A percentile compares a stretch with the other conserved stretches of the same genome.
These are phyloP conservation scores for Ptychochromis oligacanthus DNA, from an alignment of 2,113 vertebrate species.

Conservation along the genomic window DNA sequence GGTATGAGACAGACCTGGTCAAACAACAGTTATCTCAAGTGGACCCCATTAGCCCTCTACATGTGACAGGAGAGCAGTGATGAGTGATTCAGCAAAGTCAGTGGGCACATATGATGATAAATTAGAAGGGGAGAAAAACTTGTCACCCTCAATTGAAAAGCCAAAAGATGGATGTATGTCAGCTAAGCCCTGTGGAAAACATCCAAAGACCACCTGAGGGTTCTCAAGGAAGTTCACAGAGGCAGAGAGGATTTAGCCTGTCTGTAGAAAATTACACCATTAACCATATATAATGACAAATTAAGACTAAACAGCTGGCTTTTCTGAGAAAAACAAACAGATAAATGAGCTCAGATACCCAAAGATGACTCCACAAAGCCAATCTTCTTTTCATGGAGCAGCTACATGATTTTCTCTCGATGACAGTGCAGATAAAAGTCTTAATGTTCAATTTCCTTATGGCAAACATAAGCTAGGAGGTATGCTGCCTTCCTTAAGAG, in stretches of 20 bases:
- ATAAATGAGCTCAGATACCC: constrained; percentile 16
- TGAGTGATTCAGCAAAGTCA: constrained; percentile 39
- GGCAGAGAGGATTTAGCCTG: constrained; percentile 48
- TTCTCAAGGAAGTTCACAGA: constrained; percentile 51
- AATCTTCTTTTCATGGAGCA: constrained; percentile 30
- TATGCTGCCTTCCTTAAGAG: not conserved
- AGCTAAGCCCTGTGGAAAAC: constrained; percentile 50
- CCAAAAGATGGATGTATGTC: constrained; percentile 64
- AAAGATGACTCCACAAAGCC: constrained; percentile 18
- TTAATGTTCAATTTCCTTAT: not conserved
- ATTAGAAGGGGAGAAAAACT: constrained; percentile 63
- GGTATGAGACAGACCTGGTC: constrained; percentile 61
- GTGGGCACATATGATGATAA: constrained; percentile 64
- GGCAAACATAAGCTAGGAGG: not conserved
- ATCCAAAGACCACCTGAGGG: constrained; percentile 51
- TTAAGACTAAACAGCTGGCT: constrained; percentile 28
- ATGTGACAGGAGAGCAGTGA: constrained; percentile 48
- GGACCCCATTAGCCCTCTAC: constrained; percentile 69
- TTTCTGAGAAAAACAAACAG: constrained; percentile 52
- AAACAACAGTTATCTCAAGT: constrained; percentile 77
- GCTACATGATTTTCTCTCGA: constrained; percentile 27
- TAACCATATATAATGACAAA: constrained; percentile 46
- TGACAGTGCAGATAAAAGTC: constrained; percentile 38
- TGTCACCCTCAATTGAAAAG: constrained; percentile 65
- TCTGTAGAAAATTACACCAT: constrained; percentile 47